These are phyloP conservation scores for Megaceryle maxima DNA, from an alignment of 2,113 vertebrate genomes.

Conservation along the genomic window DNA sequence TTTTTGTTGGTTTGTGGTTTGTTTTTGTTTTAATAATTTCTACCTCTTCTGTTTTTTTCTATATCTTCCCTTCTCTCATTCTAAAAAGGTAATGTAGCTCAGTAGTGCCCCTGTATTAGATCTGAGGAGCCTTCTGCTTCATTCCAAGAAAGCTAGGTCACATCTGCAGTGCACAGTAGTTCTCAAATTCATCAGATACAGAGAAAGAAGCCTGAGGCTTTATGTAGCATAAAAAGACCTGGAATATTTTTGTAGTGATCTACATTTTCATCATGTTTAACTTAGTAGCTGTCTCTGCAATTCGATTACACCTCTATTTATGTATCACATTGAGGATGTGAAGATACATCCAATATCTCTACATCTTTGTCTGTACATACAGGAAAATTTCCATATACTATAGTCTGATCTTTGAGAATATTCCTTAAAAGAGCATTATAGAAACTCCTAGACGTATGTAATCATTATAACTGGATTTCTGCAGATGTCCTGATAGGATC, in stretches of 20 bases:
- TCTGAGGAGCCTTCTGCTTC: background rate
- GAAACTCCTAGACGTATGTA: background rate
- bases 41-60: background rate
- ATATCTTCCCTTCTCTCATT: background rate
- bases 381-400: background rate
- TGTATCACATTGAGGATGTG: background rate
- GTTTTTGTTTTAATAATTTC: background rate
- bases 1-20: background rate
- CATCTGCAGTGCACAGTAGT: background rate
- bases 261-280: background rate
- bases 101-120: background rate
- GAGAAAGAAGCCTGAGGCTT: background rate
- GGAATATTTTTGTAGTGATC: background rate
- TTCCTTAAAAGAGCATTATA: background rate
- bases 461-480: background rate
- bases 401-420: background rate
- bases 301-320: background rate
- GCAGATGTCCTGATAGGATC: background rate
- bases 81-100: background rate
- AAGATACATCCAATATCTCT: background rate
- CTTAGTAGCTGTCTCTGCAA: background rate
- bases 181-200: background rate
- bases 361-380: background rate
- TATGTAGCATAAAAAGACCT: background rate
- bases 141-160: background rate